Conservation (phyloP, 2,888 invertebrate genomes). For the Aleiodes alternator region DNA sequence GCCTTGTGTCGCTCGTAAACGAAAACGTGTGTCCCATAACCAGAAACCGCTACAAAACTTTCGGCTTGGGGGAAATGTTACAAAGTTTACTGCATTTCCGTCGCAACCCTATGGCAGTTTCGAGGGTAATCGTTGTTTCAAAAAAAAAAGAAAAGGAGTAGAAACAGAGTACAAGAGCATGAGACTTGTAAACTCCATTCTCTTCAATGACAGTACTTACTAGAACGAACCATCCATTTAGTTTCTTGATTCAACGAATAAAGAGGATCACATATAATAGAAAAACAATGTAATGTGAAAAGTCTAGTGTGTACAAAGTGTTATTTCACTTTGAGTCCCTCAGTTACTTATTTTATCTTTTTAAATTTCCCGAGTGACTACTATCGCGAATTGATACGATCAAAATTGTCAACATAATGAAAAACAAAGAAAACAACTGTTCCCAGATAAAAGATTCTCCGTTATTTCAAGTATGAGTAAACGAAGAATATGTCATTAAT, state of each 20-base stretch:
- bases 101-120: slow-evolving; percentile 12
- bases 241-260: neutral
- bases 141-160: neutral
- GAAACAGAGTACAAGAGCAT: neutral
- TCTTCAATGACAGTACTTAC: slow-evolving; percentile 24
- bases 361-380: slow-evolving; percentile 14
- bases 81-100: slow-evolving; percentile 41
- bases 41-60: slow-evolving; percentile 42
- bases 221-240: too few relatives aligned
- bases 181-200: slow-evolving; percentile 30
- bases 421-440: neutral
- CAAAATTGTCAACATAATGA: slow-evolving; percentile 50
- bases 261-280: neutral
- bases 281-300: slow-evolving; percentile 6
- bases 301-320: too few relatives aligned
- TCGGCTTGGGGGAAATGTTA: slow-evolving; percentile 33
- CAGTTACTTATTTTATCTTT: slow-evolving; percentile 34
- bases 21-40: slow-evolving; percentile 41
- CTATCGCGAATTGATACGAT: slow-evolving; percentile 61
- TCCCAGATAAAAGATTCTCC: too few relatives aligned
- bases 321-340: too few relatives aligned
- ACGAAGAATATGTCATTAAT: neutral
- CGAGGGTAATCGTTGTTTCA: slow-evolving; percentile 24
- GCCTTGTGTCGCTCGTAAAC: slow-evolving; percentile 42
- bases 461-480: neutral